Evolutionary conservation across 1,140 invertebrate species (phyloP).

Genomic region (Archivesica marissinica): DNA sequence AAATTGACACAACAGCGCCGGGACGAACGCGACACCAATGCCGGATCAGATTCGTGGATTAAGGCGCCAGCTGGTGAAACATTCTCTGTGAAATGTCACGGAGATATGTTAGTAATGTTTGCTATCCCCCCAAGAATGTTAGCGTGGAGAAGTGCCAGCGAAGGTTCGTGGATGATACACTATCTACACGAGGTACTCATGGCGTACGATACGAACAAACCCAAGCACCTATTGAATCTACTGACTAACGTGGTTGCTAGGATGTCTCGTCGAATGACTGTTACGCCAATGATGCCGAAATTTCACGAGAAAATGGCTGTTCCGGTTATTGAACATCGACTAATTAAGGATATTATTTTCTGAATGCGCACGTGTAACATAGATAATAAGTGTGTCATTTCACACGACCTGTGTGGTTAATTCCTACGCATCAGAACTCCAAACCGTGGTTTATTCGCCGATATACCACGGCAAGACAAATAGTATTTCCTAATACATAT

Average conservation of each 20-base stretch:
- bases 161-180: slow-evolving; percentile 54
- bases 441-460: no score
- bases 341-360: slow-evolving; percentile 40
- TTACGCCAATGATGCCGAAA: not conserved
- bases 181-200: slow-evolving; percentile 30
- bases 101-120: slow-evolving; percentile 36
- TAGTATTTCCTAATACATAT: no score
- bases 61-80: not conserved
- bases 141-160: slow-evolving; percentile 44
- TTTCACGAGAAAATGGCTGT: slow-evolving; percentile 36
- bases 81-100: slow-evolving; percentile 26
- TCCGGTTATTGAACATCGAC: slow-evolving; percentile 38
- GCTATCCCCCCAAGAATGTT: slow-evolving; percentile 46
- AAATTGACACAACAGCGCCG: not conserved
- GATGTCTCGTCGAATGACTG: slow-evolving; percentile 24
- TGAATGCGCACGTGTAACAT: no score
- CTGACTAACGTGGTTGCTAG: slow-evolving; percentile 12
- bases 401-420: no score
- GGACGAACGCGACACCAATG: not conserved
- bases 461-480: no score
- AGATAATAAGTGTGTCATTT: no score
- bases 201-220: not conserved
- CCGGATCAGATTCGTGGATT: not conserved
- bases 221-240: slow-evolving; percentile 13
- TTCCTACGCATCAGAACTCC: no score